These are phyloP conservation scores for Pomacea canaliculata DNA, from an alignment of 2,888 invertebrate genomes.

Conservation along the genomic window DNA sequence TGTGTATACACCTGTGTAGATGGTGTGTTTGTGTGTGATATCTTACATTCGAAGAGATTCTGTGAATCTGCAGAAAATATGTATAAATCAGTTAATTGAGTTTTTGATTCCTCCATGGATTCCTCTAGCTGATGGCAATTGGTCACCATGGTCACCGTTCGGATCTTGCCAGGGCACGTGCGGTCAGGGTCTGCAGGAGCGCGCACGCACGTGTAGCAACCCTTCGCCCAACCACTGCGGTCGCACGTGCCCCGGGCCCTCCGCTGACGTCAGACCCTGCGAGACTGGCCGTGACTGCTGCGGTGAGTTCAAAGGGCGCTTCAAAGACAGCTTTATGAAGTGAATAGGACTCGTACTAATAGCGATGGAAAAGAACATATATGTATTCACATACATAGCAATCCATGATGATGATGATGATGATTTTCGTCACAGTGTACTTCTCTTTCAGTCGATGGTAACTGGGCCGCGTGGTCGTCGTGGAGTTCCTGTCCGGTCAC, in stretches of 20 bases:
- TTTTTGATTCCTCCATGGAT: neutral
- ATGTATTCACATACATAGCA: too few relatives aligned
- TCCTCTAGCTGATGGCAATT: conserved; percentile 16
- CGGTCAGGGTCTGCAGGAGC: conserved; percentile 4
- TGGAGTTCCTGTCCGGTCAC: conserved; percentile 18
- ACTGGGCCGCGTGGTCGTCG: conserved; percentile 11
- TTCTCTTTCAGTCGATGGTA: neutral
- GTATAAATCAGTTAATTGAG: neutral
- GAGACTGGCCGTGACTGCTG: neutral
- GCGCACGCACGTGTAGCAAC: conserved; percentile 3
- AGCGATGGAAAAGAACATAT: too few relatives aligned
- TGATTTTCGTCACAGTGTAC: neutral
- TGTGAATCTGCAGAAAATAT: too few relatives aligned
- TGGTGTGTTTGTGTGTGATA: neutral
- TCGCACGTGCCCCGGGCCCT: conserved; percentile 11
- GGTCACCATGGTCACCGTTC: conserved; percentile 9
- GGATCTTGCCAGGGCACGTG: conserved; percentile 6
- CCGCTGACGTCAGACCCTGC: conserved; percentile 8
- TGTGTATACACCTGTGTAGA: neutral
- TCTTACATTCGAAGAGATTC: too few relatives aligned
- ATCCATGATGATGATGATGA: neutral
- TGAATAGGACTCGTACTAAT: too few relatives aligned
- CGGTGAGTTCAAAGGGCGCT: neutral
- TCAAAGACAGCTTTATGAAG: too few relatives aligned
- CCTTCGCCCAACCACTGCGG: conserved; percentile 16